Conservation (phyloP, 2,797 vertebrate species). For the Xenentodon cancila region DNA sequence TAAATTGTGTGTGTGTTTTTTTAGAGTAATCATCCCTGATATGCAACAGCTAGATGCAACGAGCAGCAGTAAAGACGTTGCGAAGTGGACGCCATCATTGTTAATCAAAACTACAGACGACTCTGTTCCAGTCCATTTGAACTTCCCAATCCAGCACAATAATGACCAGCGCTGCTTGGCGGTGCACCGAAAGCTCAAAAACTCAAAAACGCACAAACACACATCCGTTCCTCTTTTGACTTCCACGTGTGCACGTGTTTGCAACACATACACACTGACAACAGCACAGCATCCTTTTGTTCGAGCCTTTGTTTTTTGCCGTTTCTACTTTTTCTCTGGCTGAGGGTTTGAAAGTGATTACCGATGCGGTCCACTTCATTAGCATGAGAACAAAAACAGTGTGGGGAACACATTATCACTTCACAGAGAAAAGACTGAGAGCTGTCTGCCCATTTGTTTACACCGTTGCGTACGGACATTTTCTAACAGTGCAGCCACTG, state of each 20-base stretch:
- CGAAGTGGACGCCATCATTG: constrained; percentile 15
- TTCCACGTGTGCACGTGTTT: constrained; percentile 31
- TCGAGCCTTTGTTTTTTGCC: constrained; percentile 73
- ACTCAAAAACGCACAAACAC: constrained; percentile 26
- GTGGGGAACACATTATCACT: constrained; percentile 81
- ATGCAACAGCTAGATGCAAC: constrained; percentile 2
- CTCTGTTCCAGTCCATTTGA: constrained; percentile 20
- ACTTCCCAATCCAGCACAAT: constrained; percentile 38
- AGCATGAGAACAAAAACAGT: constrained; percentile 83
- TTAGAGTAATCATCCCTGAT: constrained; percentile 24
- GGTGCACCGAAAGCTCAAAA: constrained; percentile 18
- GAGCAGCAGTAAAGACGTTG: constrained; percentile 14
- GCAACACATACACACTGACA: constrained; percentile 22
- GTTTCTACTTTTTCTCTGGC: constrained; percentile 66
- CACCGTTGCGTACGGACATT: constrained; percentile 71
- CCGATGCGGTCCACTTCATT: constrained; percentile 81
- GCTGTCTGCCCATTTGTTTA: constrained; percentile 79
- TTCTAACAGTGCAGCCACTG: constrained; percentile 59
- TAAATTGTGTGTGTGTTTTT: constrained; percentile 7
- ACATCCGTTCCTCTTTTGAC: constrained; percentile 40
- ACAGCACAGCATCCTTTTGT: constrained; percentile 68
- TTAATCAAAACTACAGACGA: constrained; percentile 21
- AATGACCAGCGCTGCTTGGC: neutral
- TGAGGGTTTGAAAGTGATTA: constrained; percentile 82
- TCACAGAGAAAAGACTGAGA: constrained; percentile 76